Percentiles rank a stretch among this genome's conserved stretches.
These are phyloP conservation scores for Hiodon alosoides DNA, from an alignment of 2,113 vertebrate species.

Conservation along the genomic window DNA sequence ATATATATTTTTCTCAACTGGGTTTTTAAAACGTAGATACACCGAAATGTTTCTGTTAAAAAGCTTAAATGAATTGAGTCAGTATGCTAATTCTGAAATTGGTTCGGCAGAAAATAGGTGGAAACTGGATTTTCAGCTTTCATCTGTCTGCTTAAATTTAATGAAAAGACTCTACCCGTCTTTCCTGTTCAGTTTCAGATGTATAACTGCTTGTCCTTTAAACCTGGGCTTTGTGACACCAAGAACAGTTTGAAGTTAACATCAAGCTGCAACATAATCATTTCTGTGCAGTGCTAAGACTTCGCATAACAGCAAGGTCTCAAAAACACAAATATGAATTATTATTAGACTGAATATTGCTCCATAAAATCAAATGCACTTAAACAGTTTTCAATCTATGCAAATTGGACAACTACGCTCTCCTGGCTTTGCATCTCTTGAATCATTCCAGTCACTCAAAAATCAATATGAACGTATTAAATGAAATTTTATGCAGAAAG, in stretches of 20 bases:
- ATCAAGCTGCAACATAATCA: too few relatives aligned
- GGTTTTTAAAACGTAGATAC: background rate
- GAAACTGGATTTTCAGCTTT: background rate
- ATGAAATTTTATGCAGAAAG: too few relatives aligned
- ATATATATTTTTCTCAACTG: background rate
- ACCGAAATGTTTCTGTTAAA: background rate
- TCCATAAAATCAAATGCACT: background rate
- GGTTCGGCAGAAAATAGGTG: background rate
- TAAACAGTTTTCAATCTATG: background rate
- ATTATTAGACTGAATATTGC: background rate
- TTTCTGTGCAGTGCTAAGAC: too few relatives aligned
- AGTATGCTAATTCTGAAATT: conserved; percentile 5
- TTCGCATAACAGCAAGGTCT: too few relatives aligned
- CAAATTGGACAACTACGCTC: too few relatives aligned
- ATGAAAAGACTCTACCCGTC: background rate
- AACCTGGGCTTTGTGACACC: background rate
- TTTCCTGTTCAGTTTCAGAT: background rate
- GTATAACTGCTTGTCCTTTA: background rate
- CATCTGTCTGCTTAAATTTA: conserved; percentile 5
- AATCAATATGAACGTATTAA: too few relatives aligned
- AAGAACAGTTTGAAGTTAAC: background rate
- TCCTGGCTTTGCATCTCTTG: background rate
- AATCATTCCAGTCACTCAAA: too few relatives aligned
- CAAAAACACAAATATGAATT: background rate
- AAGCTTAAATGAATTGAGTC: background rate